Percentiles rank a stretch among this genome's conserved stretches.
phyloP scores from a whole-genome alignment of 2,888 invertebrate species.

The Morpho helenor region DNA sequence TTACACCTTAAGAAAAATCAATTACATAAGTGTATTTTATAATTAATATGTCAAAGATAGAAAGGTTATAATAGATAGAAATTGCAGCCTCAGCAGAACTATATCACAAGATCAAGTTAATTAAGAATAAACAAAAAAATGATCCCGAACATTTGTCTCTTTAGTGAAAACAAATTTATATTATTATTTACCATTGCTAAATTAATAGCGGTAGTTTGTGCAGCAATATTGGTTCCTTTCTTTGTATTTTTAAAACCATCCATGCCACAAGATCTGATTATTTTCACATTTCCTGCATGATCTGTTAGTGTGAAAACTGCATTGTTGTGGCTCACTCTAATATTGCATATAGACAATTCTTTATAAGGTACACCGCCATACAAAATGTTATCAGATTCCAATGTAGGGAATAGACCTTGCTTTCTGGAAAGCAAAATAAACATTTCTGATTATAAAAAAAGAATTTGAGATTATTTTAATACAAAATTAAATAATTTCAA shows the following conservation, averaged over 20 bases:
- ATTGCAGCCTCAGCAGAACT: too few species aligned
- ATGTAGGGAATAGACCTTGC: conserved; percentile 85
- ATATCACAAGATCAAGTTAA: not conserved
- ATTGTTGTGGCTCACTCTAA: conserved; percentile 92
- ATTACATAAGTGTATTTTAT: too few species aligned
- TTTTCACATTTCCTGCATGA: conserved; percentile 80
- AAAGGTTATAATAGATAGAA: too few species aligned
- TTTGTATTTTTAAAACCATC: conserved; percentile 97
- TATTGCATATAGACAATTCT: conserved; percentile 90
- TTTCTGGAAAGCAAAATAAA: conserved; percentile 71
- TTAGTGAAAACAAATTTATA: not conserved
- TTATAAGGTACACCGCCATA: conserved; percentile 88
- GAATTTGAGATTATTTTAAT: not conserved
- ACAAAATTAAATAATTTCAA: not conserved
- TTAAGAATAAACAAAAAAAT: not conserved
- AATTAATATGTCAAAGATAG: too few species aligned
- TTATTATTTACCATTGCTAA: conserved; percentile 83
- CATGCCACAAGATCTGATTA: conserved; percentile 88
- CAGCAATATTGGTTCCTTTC: conserved; percentile 98
- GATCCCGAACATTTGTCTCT: not conserved
- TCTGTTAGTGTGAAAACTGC: conserved; percentile 90
- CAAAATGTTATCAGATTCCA: conserved; percentile 83
- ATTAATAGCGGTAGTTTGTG: conserved; percentile 94
- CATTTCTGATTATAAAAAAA: not conserved
- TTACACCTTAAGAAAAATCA: too few species aligned